phyloP scores from a whole-genome alignment of 2,888 invertebrate genomes.

The Diogma glabrata region DNA sequence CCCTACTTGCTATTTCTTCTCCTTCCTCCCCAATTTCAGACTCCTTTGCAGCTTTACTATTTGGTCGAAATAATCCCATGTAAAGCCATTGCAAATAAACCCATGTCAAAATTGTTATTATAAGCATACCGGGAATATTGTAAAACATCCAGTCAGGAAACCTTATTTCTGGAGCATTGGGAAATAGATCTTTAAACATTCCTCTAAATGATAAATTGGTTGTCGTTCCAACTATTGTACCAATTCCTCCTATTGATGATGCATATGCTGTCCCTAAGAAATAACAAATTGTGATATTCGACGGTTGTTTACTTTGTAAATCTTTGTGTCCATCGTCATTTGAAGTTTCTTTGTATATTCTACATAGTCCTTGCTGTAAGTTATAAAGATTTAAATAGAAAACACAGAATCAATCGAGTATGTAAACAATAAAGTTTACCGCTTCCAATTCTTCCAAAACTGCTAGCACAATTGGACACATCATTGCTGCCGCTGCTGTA shows the following conservation, averaged over 20 bases:
- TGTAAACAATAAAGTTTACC: conserved; percentile 53
- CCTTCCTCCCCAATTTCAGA: conserved; percentile 51
- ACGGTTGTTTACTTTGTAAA: conserved; percentile 46
- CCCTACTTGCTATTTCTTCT: conserved; percentile 54
- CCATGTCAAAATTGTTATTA: conserved; percentile 67
- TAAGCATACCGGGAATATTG: conserved; percentile 70
- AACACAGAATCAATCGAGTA: conserved; percentile 11
- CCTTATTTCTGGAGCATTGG: conserved; percentile 47
- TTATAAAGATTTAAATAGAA: no score
- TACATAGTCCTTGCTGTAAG: conserved; percentile 51
- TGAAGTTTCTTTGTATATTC: conserved; percentile 45
- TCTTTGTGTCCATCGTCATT: conserved; percentile 26
- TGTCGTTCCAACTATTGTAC: conserved; percentile 66
- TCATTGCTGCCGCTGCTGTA: conserved; percentile 88
- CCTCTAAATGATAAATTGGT: conserved; percentile 78
- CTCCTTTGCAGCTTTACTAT: conserved; percentile 52
- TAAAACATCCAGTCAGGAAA: conserved; percentile 81
- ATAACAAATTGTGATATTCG: conserved; percentile 64
- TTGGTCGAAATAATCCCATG: conserved; percentile 66
- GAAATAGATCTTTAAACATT: conserved; percentile 55
- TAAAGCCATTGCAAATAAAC: conserved; percentile 67
- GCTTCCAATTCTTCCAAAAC: conserved; percentile 69
- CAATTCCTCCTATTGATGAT: conserved; percentile 67
- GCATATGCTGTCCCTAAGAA: conserved; percentile 74
- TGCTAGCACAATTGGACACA: conserved; percentile 84